These are phyloP conservation scores for Pachliopta kotzebuea DNA, from an alignment of 2,888 invertebrate genomes.

Conservation along the genomic window DNA sequence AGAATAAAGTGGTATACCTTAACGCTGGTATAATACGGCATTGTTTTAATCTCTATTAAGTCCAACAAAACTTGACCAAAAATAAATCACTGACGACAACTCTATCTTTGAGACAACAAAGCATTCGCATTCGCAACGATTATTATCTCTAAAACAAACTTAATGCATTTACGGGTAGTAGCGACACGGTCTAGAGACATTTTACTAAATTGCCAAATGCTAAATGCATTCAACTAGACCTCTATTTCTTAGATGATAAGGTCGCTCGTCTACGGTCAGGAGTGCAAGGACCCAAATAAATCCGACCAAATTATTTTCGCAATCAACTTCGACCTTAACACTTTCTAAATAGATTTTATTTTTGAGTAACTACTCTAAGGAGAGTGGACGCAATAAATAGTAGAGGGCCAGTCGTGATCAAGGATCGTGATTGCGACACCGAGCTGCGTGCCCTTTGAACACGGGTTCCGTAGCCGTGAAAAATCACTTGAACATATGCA, in stretches of 20 bases:
- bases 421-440: conserved; percentile 78
- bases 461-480: conserved; percentile 77
- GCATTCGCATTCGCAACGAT: conserved; percentile 72
- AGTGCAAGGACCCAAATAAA: conserved; percentile 32
- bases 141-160: conserved; percentile 79
- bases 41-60: conserved; percentile 57
- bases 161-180: conserved; percentile 78
- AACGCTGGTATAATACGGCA: conserved; percentile 42
- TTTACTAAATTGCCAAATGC: conserved; percentile 55
- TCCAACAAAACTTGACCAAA: conserved; percentile 69
- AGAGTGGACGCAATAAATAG: conserved; percentile 57
- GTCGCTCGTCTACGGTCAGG: conserved; percentile 41
- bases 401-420: conserved; percentile 74
- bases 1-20: conserved; percentile 25
- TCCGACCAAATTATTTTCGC: conserved; percentile 37
- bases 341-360: conserved; percentile 40
- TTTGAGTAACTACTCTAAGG: conserved; percentile 38
- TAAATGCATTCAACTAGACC: conserved; percentile 38
- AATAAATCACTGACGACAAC: conserved; percentile 76
- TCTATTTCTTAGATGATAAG: conserved; percentile 44
- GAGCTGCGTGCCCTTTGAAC: conserved; percentile 78
- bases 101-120: conserved; percentile 76
- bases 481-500: conserved; percentile 78
- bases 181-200: conserved; percentile 78
- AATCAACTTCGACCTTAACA: conserved; percentile 40